Evolutionary conservation across 2,797 vertebrate genomes (phyloP).

Genomic region (Hipposideros larvatus): DNA sequence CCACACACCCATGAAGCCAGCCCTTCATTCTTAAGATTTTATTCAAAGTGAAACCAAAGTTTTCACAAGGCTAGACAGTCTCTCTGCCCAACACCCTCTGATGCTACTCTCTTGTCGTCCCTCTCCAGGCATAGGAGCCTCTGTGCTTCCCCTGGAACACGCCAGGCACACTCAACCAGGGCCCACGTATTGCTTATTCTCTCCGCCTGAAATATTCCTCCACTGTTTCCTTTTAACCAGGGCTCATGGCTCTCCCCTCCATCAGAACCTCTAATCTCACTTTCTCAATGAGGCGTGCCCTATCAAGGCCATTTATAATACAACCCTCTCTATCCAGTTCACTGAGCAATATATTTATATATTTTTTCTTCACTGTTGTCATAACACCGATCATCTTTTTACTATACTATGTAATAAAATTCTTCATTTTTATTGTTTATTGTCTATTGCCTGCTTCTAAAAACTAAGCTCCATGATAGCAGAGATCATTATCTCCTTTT

Average conservation of each 20-base stretch:
- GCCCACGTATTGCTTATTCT: accelerated
- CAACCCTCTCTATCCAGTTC: not conserved
- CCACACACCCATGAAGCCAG: not conserved
- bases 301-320: not conserved
- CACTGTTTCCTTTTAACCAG: not conserved
- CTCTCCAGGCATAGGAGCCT: too few relatives aligned
- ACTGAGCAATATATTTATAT: not conserved
- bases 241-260: too few relatives aligned
- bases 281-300: not conserved
- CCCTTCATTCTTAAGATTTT: not conserved
- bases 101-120: not conserved
- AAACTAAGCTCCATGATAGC: not conserved
- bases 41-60: not conserved
- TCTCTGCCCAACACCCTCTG: accelerated
- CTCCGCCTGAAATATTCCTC: not conserved
- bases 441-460: not conserved
- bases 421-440: not conserved
- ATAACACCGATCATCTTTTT: not conserved
- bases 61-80: not conserved
- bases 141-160: not conserved
- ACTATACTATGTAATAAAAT: not conserved
- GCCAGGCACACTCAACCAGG: too few relatives aligned
- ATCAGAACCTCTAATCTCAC: not conserved
- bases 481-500: not conserved
- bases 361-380: not conserved